Conservation (phyloP, 2,113 vertebrate genomes). For the Callithrix jacchus region DNA sequence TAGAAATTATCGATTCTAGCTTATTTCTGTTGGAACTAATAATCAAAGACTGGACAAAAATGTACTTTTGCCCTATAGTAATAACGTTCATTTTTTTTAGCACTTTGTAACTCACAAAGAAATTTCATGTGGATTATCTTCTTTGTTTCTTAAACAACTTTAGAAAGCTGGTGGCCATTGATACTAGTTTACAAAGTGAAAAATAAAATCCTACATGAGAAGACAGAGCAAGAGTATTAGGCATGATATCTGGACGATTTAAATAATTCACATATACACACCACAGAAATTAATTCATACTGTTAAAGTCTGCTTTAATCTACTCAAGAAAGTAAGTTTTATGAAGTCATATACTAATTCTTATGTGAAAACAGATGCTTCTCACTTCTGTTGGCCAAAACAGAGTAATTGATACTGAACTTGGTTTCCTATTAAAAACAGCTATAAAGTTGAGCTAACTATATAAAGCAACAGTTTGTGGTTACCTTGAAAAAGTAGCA, state of each 20-base stretch:
- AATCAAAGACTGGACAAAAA: neutral
- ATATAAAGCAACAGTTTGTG: neutral
- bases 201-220: neutral
- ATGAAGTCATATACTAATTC: neutral
- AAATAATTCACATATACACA: neutral
- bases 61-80: neutral
- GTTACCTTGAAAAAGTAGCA: neutral
- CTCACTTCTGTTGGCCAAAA: neutral
- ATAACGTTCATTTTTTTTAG: neutral
- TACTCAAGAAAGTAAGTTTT: neutral
- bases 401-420: neutral
- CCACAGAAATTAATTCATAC: neutral
- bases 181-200: neutral
- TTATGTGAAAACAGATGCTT: neutral
- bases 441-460: neutral
- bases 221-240: neutral
- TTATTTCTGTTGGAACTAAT: neutral
- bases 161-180: slow-evolving; percentile 6
- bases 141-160: slow-evolving; percentile 33
- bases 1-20: neutral
- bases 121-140: neutral
- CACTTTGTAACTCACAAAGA: neutral
- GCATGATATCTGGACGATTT: neutral
- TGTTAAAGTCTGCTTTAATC: neutral
- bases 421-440: neutral